phyloP scores from a whole-genome alignment of 2,113 vertebrate species.

The Ceyx margarethae region DNA sequence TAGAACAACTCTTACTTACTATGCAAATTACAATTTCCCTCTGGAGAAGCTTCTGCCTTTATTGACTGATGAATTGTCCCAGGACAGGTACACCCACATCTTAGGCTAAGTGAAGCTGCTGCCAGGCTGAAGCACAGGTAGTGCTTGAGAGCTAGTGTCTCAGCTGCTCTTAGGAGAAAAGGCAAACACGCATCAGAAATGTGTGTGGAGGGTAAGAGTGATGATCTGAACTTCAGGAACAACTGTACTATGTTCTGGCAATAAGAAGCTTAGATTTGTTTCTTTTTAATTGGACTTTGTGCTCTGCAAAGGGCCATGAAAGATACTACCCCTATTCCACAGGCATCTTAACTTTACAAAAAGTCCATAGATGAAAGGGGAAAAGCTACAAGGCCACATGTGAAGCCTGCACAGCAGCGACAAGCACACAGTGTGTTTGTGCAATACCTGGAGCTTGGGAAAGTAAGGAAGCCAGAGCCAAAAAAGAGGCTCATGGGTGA shows the following conservation, averaged over 20 bases:
- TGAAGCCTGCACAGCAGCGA: not conserved
- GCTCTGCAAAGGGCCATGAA: not conserved
- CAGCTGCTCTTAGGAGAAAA: not conserved
- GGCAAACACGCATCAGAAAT: not conserved
- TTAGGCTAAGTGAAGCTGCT: not conserved
- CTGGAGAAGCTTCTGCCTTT: not conserved
- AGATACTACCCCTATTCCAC: not conserved
- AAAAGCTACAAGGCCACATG: not conserved
- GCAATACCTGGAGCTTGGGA: not conserved
- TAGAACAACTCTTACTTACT: not conserved
- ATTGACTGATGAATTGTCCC: not conserved
- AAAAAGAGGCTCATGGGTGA: not conserved
- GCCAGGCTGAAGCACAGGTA: not conserved
- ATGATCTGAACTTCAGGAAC: not conserved
- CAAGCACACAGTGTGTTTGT: accelerated
- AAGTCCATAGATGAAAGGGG: not conserved
- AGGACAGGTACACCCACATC: not conserved
- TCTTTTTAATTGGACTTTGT: not conserved
- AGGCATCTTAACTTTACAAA: not conserved
- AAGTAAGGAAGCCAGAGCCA: not conserved
- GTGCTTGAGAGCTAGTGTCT: not conserved
- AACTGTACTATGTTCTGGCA: not conserved
- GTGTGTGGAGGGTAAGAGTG: not conserved
- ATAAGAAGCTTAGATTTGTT: not conserved
- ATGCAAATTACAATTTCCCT: not conserved